phyloP scores from a whole-genome alignment of 37 sponge, comb jelly and placozoan species.

The Hexactinellida sp. region DNA sequence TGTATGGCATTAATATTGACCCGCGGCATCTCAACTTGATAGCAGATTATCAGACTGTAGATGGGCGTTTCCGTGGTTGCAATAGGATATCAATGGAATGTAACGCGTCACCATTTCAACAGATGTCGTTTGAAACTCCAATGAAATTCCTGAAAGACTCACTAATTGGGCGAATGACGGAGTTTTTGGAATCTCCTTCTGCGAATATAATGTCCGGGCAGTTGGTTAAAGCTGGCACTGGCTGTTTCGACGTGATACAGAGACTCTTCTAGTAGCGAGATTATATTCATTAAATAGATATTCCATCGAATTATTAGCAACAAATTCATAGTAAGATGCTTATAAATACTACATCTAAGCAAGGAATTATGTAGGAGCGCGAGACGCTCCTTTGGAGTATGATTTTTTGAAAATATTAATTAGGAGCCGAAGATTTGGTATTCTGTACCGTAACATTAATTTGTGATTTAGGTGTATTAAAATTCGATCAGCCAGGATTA shows the following conservation, averaged over 20 bases:
- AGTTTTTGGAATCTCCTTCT: constrained; percentile 60
- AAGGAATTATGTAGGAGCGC: too few species aligned
- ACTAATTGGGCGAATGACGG: constrained; percentile 48
- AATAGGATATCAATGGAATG: constrained; percentile 76
- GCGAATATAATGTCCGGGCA: constrained; percentile 67
- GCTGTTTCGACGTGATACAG: constrained; percentile 53
- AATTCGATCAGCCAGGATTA: too few species aligned
- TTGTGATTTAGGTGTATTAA: too few species aligned
- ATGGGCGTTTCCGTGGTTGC: constrained; percentile 73
- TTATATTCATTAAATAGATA: too few species aligned
- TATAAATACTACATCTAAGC: too few species aligned
- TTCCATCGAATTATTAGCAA: too few species aligned
- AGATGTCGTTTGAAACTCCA: constrained; percentile 94
- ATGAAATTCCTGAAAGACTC: constrained; percentile 75
- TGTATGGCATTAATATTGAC: constrained; percentile 82
- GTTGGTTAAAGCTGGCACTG: constrained; percentile 62
- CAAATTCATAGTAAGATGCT: too few species aligned
- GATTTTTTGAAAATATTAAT: too few species aligned
- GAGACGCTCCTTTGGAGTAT: too few species aligned
- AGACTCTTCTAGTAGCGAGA: background rate
- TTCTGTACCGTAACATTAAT: too few species aligned
- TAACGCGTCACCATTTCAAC: constrained; percentile 83
- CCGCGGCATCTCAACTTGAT: constrained; percentile 67
- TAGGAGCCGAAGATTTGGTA: too few species aligned
- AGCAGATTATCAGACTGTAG: constrained; percentile 84